These are phyloP conservation scores for Thamnaconus septentrionalis DNA, from an alignment of 2,113 vertebrate species.

Conservation along the genomic window DNA sequence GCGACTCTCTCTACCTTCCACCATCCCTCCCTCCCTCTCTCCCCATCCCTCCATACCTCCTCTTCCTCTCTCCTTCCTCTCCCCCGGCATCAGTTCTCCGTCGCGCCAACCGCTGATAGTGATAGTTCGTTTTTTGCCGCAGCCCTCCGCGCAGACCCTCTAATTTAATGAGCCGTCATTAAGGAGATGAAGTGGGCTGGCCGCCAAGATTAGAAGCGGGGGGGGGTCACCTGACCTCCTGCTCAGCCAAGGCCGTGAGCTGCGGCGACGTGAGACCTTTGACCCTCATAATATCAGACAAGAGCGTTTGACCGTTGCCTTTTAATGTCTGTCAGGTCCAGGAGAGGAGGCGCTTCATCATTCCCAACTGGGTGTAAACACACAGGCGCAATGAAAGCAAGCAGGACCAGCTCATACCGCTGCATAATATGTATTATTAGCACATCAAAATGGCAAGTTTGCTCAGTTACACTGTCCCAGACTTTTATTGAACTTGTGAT, in stretches of 20 bases:
- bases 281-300: conserved; percentile 52
- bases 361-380: conserved; percentile 23
- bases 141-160: conserved; percentile 18
- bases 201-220: conserved; percentile 24
- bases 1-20: conserved; percentile 34
- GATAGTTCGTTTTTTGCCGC: conserved; percentile 21
- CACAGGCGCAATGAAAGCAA: background rate
- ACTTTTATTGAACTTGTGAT: no score
- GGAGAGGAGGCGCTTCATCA: conserved; percentile 60
- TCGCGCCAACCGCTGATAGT: background rate
- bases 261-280: conserved; percentile 71
- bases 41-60: conserved; percentile 41
- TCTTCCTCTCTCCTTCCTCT: conserved; percentile 23
- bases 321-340: conserved; percentile 63
- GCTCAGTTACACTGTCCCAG: no score
- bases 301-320: conserved; percentile 62
- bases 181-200: conserved; percentile 61
- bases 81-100: conserved; percentile 18
- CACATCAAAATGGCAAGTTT: no score
- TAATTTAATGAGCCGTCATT: conserved; percentile 69
- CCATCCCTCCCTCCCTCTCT: conserved; percentile 22
- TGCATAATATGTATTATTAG: no score
- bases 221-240: conserved; percentile 32
- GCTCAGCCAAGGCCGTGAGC: conserved; percentile 53
- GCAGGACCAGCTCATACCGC: no score